Base-by-base conservation (phyloP, 2,113 vertebrate species). In the Thamnophis sirtalis region DNA sequence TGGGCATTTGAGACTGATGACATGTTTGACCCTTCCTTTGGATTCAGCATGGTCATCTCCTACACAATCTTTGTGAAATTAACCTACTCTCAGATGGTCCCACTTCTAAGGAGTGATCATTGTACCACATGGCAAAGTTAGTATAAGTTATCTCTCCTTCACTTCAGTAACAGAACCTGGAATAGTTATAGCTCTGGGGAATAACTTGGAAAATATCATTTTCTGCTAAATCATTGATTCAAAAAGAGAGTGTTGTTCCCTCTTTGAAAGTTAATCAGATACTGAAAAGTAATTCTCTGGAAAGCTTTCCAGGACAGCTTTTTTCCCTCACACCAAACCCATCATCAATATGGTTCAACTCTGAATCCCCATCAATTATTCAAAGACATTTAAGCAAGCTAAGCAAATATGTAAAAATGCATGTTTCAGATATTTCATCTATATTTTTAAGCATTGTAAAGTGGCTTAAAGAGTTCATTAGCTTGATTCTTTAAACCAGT, bases 281-380 rank as follows among this genome's bases (percentile, higher is more conserved):
- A 95, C 94, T 94, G 92, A 96, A 94, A 86, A 96, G 94, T 95
- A 96, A 96, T 92, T 94, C 95, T 97, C 95, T 91, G 92, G 95
- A 97, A 97, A 97, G 96, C 96, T 96, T 93, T 97, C 94, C 95
- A 96, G 96, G 96, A 95, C 96, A 97, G 92, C 68, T 84, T 95
- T 63, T 56, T 1, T 7, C 88, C 48, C 56, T 48, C 56, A 26
- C 48, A 63, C 49, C 15, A 84, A 91, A 94, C 94, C 94, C 93
- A 95, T 96, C 96, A 96, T 96, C 96, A 93, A 94, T 96, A 92
- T 93, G 96, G 94, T 95, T 96, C 95, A 97, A 93, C 87, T 95
- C 95, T 95, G 96, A 97, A 94, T 94, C 95, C 84, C 88, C 97
- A 97, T 97, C 94, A 96, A 97, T 97, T 97, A 98, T 97, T 98